Percentiles rank a stretch among this genome's conserved stretches.
phyloP scores from a whole-genome alignment of 2,888 invertebrate species.

The Pandemis heparana region DNA sequence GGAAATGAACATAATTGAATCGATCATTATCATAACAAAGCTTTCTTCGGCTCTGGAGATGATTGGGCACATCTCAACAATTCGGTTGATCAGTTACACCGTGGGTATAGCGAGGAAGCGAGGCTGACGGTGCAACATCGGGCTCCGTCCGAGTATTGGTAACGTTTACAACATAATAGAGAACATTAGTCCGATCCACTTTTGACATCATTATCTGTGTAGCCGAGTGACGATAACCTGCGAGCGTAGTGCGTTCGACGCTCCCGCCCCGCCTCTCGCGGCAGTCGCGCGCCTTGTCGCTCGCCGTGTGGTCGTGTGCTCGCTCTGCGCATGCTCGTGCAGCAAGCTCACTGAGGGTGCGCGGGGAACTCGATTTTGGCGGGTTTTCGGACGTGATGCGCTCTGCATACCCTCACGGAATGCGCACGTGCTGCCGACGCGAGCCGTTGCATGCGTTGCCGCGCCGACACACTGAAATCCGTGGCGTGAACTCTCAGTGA shows the following conservation, averaged over 20 bases:
- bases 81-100: constrained; percentile 48
- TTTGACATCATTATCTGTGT: constrained; percentile 86
- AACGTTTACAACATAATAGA: constrained; percentile 81
- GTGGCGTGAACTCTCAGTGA: constrained; percentile 70
- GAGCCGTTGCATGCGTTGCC: constrained; percentile 58
- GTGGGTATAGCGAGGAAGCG: constrained; percentile 51
- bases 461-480: constrained; percentile 73
- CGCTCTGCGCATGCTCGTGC: constrained; percentile 53
- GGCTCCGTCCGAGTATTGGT: constrained; percentile 58
- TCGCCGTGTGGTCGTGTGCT: constrained; percentile 64
- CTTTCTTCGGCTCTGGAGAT: constrained; percentile 49
- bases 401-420: constrained; percentile 73
- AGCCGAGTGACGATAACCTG: constrained; percentile 83
- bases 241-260: constrained; percentile 69
- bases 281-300: constrained; percentile 79
- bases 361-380: constrained; percentile 79
- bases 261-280: constrained; percentile 73
- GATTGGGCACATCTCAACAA: constrained; percentile 55
- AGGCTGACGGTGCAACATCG: constrained; percentile 63
- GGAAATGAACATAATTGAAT: constrained; percentile 62
- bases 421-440: constrained; percentile 73
- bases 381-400: constrained; percentile 79
- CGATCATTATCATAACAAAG: constrained; percentile 62
- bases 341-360: constrained; percentile 58
- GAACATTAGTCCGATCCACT: constrained; percentile 84